These are phyloP conservation scores for Sturmia bella DNA, from an alignment of 2,888 invertebrate genomes.

Conservation along the genomic window DNA sequence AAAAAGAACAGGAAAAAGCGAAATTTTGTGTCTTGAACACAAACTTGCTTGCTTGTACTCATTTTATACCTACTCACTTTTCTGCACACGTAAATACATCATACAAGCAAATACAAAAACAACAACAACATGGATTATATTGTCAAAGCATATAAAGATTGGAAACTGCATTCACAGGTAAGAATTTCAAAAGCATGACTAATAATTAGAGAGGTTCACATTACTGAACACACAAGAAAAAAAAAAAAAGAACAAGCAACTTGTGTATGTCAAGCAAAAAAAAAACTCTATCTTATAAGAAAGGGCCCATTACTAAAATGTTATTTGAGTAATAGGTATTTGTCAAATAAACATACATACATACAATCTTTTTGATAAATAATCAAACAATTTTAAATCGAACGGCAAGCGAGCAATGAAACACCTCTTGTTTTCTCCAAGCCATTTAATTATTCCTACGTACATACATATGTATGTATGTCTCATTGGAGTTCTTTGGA, in stretches of 20 bases:
- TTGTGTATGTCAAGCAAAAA: neutral
- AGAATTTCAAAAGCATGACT: conserved; percentile 56
- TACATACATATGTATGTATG: no score
- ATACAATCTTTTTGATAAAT: no score
- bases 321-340: no score
- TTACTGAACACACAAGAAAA: neutral
- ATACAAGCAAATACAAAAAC: conserved; percentile 10
- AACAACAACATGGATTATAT: conserved; percentile 80
- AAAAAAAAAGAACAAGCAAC: neutral
- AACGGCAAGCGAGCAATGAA: no score
- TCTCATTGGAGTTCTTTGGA: no score
- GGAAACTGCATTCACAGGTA: conserved; percentile 81
- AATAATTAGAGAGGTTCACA: neutral
- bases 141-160: conserved; percentile 81
- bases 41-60: neutral
- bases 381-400: no score
- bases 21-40: conserved; percentile 54
- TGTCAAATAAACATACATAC: no score
- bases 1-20: conserved; percentile 33
- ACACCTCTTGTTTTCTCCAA: no score
- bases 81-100: conserved; percentile 1
- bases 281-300: no score
- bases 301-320: no score
- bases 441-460: no score
- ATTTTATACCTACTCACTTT: neutral